Evolutionary conservation across 2,113 vertebrate species (phyloP).

Genomic region (Ibidorhyncha struthersii): DNA sequence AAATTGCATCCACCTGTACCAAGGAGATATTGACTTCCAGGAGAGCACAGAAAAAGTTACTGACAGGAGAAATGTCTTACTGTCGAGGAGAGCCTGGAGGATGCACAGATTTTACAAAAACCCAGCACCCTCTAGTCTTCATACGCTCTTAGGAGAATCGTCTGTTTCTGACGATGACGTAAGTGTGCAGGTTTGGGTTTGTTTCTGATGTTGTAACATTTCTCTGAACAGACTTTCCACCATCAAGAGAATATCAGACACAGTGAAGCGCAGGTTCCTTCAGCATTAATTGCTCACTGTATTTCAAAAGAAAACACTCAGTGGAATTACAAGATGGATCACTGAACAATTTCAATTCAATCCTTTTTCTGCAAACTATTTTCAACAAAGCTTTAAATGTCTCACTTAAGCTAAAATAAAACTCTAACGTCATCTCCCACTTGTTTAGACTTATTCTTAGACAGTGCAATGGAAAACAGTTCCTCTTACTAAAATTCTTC

Average conservation of each 20-base stretch:
- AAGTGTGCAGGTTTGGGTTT: neutral
- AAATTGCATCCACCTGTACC: conserved; percentile 47
- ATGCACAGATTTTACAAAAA: neutral
- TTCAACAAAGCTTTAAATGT: neutral
- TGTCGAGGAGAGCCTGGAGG: neutral
- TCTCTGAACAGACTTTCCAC: neutral
- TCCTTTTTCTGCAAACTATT: neutral
- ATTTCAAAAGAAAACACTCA: conserved; percentile 1
- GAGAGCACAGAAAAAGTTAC: neutral
- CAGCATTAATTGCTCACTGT: neutral
- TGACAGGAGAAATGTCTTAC: neutral
- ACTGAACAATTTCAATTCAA: neutral
- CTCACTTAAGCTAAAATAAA: neutral
- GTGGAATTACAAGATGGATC: neutral
- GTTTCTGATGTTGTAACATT: neutral
- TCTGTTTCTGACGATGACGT: neutral
- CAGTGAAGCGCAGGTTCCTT: neutral
- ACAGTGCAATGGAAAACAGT: neutral
- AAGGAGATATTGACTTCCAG: conserved; percentile 34
- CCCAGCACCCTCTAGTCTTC: neutral
- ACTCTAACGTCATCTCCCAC: neutral
- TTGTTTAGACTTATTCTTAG: neutral
- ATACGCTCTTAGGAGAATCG: neutral
- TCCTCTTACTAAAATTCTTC: neutral
- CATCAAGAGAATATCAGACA: neutral